Conservation (phyloP, 1,140 invertebrate genomes). For the Metaphire vulgaris region DNA sequence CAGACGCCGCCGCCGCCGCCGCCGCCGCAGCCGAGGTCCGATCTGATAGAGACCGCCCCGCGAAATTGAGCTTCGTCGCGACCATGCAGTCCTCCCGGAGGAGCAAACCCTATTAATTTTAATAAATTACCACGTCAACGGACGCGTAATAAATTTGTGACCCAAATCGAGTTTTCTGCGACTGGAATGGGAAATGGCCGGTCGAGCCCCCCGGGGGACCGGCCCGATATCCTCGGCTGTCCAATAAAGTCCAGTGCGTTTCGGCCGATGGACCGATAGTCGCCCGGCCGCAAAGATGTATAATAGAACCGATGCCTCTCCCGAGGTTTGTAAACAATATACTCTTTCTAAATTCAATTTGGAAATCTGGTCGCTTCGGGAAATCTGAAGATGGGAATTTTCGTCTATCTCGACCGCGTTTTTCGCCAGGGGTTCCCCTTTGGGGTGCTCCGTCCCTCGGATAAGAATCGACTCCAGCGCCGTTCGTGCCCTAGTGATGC, state of each 20-base stretch:
- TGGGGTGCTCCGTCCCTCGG: not conserved
- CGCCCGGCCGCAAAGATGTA: not conserved
- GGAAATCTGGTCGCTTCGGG: not conserved
- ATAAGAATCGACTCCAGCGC: not conserved
- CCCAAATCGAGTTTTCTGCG: not conserved
- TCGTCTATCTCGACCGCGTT: not conserved
- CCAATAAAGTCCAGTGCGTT: constrained; percentile 2
- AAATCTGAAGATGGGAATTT: not conserved
- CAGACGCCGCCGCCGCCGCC: too few species aligned
- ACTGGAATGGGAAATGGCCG: not conserved
- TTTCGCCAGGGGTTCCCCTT: not conserved
- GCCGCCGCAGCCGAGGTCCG: too few species aligned
- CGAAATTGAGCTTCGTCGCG: not conserved
- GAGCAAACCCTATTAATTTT: not conserved
- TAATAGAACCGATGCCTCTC: not conserved
- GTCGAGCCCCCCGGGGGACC: not conserved
- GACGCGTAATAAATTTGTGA: constrained; percentile 1
- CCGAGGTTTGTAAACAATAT: not conserved
- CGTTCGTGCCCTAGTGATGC: too few species aligned
- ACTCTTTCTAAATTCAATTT: constrained; percentile 1
- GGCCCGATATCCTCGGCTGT: not conserved
- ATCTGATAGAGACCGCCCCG: too few species aligned
- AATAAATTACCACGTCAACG: constrained; percentile 1
- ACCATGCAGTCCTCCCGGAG: not conserved
- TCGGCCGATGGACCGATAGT: not conserved